Percentiles rank a stretch among this genome's conserved stretches.
Evolutionary conservation across 2,888 invertebrate genomes (phyloP).

Genomic region (Drosophila emarginata): DNA sequence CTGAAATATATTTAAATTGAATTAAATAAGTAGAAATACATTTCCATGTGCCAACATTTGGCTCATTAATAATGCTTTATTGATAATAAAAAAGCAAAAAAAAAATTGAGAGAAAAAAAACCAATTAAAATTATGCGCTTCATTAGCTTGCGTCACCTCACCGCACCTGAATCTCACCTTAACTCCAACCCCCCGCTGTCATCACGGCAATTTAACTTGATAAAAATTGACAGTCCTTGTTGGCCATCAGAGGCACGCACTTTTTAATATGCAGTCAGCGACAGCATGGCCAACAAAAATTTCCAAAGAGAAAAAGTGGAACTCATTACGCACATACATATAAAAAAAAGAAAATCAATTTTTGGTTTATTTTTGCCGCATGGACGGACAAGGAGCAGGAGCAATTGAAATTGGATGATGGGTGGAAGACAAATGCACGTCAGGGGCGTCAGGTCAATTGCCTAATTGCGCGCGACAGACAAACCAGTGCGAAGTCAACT

Average conservation of each 20-base stretch:
- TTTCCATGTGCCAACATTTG: neutral
- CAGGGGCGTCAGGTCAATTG: conserved; percentile 57
- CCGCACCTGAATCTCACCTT: conserved; percentile 6
- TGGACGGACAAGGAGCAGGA: conserved; percentile 40
- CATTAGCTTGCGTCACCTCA: conserved; percentile 48
- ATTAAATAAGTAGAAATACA: neutral
- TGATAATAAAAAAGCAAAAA: conserved; percentile 32
- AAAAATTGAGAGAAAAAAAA: conserved; percentile 11
- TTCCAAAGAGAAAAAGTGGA: conserved; percentile 42
- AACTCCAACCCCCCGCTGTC: conserved; percentile 5
- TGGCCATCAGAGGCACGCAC: conserved; percentile 61
- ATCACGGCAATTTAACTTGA: conserved; percentile 59
- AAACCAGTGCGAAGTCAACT: conserved; percentile 71
- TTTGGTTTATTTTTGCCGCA: conserved; percentile 69
- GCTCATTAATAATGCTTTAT: conserved; percentile 45
- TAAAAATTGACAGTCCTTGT: conserved; percentile 70
- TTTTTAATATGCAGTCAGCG: conserved; percentile 73
- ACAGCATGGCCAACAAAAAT: conserved; percentile 53
- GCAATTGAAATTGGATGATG: conserved; percentile 1
- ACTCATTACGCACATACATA: conserved; percentile 62
- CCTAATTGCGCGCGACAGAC: conserved; percentile 70
- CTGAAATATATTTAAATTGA: neutral
- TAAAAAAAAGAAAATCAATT: conserved; percentile 71
- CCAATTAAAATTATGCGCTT: conserved; percentile 72
- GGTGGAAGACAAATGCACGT: neutral